Percentiles rank a stretch among this genome's conserved stretches.
phyloP scores from a whole-genome alignment of 2,113 vertebrate species.

The Actenoides hombroni region DNA sequence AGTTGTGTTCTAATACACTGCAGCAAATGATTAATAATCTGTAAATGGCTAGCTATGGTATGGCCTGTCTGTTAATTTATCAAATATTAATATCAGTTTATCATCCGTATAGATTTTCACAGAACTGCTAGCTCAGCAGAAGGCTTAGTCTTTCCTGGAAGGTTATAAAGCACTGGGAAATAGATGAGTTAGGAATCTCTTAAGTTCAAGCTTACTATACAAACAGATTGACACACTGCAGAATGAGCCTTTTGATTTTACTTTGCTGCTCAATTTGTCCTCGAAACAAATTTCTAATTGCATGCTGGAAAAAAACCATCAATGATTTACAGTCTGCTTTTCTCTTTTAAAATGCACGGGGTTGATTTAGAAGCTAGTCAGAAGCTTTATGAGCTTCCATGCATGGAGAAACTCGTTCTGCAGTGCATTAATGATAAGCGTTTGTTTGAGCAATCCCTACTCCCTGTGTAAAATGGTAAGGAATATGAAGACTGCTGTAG shows the following conservation, averaged over 20 bases:
- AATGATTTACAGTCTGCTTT: not conserved
- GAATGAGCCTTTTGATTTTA: not conserved
- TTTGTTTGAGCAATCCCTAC: not conserved
- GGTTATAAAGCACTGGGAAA: not conserved
- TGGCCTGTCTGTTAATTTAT: not conserved
- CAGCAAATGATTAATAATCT: not conserved
- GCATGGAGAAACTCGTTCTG: not conserved
- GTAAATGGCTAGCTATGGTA: not conserved
- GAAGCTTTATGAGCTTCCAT: not conserved
- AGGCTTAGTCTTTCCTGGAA: not conserved
- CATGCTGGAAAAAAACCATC: not conserved
- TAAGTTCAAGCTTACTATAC: not conserved
- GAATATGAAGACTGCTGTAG: not conserved
- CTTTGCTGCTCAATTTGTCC: not conserved
- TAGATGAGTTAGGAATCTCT: not conserved
- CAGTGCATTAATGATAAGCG: not conserved
- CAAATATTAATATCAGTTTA: constrained; percentile 7
- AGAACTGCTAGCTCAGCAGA: not conserved
- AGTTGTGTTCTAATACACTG: not conserved
- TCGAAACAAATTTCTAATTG: not conserved
- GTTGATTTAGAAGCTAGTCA: not conserved
- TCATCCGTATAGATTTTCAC: not conserved
- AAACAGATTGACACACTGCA: not conserved
- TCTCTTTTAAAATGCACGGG: not conserved
- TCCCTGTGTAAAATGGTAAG: not conserved